Base-by-base conservation (phyloP, 2,797 vertebrate genomes). In the Rhinogobio ventralis region DNA sequence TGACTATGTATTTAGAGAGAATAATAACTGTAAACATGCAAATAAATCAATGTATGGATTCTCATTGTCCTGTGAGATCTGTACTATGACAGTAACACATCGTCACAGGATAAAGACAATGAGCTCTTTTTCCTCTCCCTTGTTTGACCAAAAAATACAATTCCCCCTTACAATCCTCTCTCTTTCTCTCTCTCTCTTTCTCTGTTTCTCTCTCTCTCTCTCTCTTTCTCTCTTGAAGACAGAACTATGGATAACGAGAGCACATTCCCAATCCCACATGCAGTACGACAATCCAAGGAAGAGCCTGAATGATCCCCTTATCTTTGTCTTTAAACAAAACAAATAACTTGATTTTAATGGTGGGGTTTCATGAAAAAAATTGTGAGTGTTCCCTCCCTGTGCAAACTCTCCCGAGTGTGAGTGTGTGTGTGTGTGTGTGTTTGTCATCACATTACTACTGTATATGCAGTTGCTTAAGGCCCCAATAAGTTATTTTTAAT, bases 251-350 rank as follows among this genome's bases (percentile, higher is more conserved):
- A 62, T 45, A 67, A 67, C 45, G 28, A 25, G 53, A 13, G 28
- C 73, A 77, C 82, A 76, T 76, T 83, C 60, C 72, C 45, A 14
- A 42, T 53, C 72, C 81, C 60, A 83, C 82, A 30, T 67, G 46
- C 55, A 51, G 57, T 9, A 36, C 36, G 25, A 53, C 39, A n/a
- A 28, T 30, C 45, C 28, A 74, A 62, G 53, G 49, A 10, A 46
- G 13, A 3, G 13, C 15, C 45, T 67, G 45, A 83, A 53, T 39
- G 23, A 75, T 55, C 33, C 23, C n/a, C 15, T 80, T 49, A 51
- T 68, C 57, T 46, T 46, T 3, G 45, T 46, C 45, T 46, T 46
- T 46, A 46, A 46, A 46, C 45, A 46, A 46, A 46, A 46, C 45
- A 46, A 46, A 46, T 46, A 46, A 14, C 45, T 46, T 4, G 10